phyloP scores from a whole-genome alignment of 2,888 invertebrate species.

The Hoplodrina blanda region DNA sequence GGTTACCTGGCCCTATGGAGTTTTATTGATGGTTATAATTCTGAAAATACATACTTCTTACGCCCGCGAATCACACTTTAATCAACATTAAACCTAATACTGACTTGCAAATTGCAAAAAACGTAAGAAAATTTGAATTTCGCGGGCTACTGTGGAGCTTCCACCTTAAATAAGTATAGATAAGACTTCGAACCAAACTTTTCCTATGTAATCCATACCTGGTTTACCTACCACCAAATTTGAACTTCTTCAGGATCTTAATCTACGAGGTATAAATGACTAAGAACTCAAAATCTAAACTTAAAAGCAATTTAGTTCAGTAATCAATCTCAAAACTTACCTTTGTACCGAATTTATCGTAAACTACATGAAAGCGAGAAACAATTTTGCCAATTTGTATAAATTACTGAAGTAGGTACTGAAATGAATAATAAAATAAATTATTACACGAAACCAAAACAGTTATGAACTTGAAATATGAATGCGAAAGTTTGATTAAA shows the following conservation, averaged over 20 bases:
- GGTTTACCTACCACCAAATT: slow-evolving; percentile 22
- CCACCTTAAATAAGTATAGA: too few relatives aligned
- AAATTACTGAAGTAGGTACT: slow-evolving; percentile 34
- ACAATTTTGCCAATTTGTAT: slow-evolving; percentile 32
- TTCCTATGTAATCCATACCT: slow-evolving; percentile 4
- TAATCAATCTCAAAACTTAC: slow-evolving; percentile 19
- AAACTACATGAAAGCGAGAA: slow-evolving; percentile 21
- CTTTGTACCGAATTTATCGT: slow-evolving; percentile 4
- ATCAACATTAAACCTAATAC: too few relatives aligned
- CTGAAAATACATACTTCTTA: too few relatives aligned
- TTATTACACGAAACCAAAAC: slow-evolving; percentile 36
- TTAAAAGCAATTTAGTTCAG: slow-evolving; percentile 28
- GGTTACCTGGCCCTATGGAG: too few relatives aligned
- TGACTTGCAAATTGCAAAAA: too few relatives aligned
- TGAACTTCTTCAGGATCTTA: slow-evolving; percentile 46
- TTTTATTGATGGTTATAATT: too few relatives aligned
- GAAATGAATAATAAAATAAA: slow-evolving; percentile 48
- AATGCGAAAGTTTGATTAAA: slow-evolving; percentile 50
- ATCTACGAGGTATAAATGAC: slow-evolving; percentile 19
- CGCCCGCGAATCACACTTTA: too few relatives aligned
- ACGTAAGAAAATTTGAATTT: too few relatives aligned
- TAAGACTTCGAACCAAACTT: background rate
- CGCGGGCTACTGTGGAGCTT: too few relatives aligned
- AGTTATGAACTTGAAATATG: slow-evolving; percentile 58
- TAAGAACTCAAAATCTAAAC: slow-evolving; percentile 35